Evolutionary conservation across 2,113 vertebrate genomes (phyloP).

Genomic region (Mirounga angustirostris): DNA sequence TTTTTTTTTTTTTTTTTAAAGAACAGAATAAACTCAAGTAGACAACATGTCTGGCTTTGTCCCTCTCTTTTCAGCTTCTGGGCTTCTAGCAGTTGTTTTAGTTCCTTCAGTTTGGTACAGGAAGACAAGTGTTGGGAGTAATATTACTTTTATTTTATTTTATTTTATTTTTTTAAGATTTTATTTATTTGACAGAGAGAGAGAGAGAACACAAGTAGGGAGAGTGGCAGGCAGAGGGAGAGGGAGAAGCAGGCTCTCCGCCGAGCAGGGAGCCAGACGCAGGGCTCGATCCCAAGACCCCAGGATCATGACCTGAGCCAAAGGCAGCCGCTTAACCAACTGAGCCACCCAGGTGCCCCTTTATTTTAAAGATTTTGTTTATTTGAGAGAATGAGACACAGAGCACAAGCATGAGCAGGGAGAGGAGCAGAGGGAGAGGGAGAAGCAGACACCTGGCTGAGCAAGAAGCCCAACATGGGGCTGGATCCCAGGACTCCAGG

Average conservation of each 20-base stretch:
- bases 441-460: neutral
- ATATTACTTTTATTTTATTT: neutral
- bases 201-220: too few relatives aligned
- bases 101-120: neutral
- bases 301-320: too few relatives aligned
- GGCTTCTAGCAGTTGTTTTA: conserved; percentile 12
- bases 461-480: neutral
- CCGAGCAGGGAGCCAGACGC: too few relatives aligned
- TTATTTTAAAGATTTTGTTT: neutral
- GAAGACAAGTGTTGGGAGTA: neutral
- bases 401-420: neutral
- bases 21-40: conserved; percentile 81
- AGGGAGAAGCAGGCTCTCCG: too few relatives aligned
- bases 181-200: too few relatives aligned
- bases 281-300: too few relatives aligned
- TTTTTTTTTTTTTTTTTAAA: conserved; percentile 63
- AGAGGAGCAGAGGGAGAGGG: neutral
- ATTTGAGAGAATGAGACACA: neutral
- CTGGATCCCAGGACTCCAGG: neutral
- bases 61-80: conserved; percentile 61
- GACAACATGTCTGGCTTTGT: conserved; percentile 53
- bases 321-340: too few relatives aligned
- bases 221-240: too few relatives aligned
- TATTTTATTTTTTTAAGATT: neutral
- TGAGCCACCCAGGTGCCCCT: too few relatives aligned